Conservation (phyloP, 2,113 vertebrate genomes). For the Neoarius graeffei region DNA sequence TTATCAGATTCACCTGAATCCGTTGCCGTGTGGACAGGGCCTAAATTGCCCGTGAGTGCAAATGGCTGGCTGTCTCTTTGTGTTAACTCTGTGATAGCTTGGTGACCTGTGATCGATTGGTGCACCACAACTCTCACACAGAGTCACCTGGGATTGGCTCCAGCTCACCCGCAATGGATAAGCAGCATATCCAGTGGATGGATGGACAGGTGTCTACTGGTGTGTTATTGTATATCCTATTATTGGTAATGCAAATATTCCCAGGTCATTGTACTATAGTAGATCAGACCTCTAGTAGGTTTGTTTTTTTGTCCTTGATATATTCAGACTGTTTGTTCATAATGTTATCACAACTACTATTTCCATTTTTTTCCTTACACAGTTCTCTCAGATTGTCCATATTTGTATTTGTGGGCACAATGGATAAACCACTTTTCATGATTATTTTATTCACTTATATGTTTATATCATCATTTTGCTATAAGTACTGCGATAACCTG, state of each 20-base stretch:
- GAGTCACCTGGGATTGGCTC: too few species aligned
- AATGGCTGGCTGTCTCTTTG: too few species aligned
- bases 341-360: neutral
- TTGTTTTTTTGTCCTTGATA: neutral
- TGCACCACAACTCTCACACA: too few species aligned
- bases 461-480: neutral
- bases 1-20: too few species aligned
- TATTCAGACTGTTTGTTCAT: neutral
- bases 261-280: neutral
- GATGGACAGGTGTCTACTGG: neutral
- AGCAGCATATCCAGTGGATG: too few species aligned
- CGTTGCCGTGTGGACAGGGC: too few species aligned
- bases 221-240: neutral
- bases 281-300: neutral
- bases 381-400: neutral
- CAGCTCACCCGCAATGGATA: too few species aligned
- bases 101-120: too few species aligned
- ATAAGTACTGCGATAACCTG: neutral
- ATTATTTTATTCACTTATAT: neutral
- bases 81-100: too few species aligned
- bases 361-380: neutral
- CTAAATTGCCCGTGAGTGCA: too few species aligned
- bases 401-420: slow-evolving; percentile 2
- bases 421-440: neutral
- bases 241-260: neutral